phyloP scores from a whole-genome alignment of 2,797 vertebrate species.

The Protonibea diacanthus region DNA sequence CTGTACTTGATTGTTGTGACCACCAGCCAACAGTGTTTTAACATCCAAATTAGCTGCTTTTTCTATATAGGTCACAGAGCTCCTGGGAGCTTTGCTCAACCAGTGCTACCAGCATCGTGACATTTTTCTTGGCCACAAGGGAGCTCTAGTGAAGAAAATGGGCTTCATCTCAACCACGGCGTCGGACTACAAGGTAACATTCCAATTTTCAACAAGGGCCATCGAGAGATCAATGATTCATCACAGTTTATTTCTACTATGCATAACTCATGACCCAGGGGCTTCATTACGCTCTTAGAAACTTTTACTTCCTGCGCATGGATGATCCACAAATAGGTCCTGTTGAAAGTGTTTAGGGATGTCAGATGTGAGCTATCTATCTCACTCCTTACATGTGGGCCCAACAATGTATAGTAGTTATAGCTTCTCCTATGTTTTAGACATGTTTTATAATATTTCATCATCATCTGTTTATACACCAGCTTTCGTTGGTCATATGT shows the following conservation, averaged over 20 bases:
- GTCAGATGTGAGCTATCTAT: slow-evolving; percentile 19
- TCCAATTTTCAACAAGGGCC: slow-evolving; percentile 55
- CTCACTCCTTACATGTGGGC: background rate
- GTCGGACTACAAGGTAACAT: slow-evolving; percentile 46
- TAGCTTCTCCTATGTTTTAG: no score
- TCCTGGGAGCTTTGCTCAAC: slow-evolving; percentile 65
- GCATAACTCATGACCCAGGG: slow-evolving; percentile 60
- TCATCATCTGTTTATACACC: no score
- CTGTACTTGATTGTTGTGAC: slow-evolving; percentile 51
- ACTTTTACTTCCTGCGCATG: slow-evolving; percentile 38
- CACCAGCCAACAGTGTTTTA: slow-evolving; percentile 53
- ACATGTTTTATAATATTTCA: no score
- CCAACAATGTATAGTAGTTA: no score
- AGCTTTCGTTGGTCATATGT: no score
- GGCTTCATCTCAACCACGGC: slow-evolving; percentile 46
- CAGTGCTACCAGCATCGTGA: slow-evolving; percentile 62
- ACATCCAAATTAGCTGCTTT: slow-evolving; percentile 65
- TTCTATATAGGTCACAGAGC: slow-evolving; percentile 70
- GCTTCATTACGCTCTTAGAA: slow-evolving; percentile 59
- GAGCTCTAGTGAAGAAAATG: slow-evolving; percentile 46
- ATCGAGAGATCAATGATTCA: slow-evolving; percentile 64
- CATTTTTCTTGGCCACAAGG: slow-evolving; percentile 68
- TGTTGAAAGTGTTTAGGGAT: slow-evolving; percentile 28
- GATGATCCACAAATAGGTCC: slow-evolving; percentile 50
- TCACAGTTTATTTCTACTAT: slow-evolving; percentile 53